Evolutionary conservation across 2,113 vertebrate species (phyloP).

Genomic region (Chamaetylas fuelleborni): DNA sequence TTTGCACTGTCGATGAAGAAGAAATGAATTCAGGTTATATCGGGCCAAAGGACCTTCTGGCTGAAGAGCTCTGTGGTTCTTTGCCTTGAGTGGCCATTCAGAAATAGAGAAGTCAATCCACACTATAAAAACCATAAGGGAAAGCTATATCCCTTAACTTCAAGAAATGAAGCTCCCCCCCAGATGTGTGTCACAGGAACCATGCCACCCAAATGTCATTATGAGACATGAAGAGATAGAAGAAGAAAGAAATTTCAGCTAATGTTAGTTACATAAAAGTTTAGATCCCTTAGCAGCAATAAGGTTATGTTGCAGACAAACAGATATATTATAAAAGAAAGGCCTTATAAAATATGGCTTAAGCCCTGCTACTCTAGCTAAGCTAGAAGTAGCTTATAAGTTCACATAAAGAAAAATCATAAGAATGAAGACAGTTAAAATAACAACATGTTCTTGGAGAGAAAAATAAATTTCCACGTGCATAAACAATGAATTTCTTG

Average conservation of each 20-base stretch:
- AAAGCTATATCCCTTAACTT: background rate
- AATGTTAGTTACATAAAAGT: background rate
- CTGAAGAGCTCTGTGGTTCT: background rate
- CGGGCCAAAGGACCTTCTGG: rapidly evolving
- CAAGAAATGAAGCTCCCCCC: background rate
- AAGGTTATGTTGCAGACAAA: background rate
- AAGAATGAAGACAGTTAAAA: no score
- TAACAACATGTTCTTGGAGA: no score
- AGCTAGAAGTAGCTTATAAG: no score
- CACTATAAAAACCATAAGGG: background rate
- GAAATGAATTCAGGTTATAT: background rate
- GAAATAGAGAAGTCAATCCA: background rate
- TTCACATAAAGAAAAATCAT: no score
- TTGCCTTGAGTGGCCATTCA: background rate
- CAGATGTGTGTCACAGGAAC: background rate
- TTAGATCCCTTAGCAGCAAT: background rate
- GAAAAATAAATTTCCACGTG: no score
- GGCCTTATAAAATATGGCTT: no score
- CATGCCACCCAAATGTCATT: background rate
- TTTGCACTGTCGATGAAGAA: background rate
- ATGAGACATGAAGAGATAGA: background rate
- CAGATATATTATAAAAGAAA: no score
- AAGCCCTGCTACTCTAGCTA: no score
- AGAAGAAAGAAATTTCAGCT: background rate
- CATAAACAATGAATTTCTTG: no score